Evolutionary conservation across 2,797 vertebrate species (phyloP).

Genomic region (Lophotriccus pileatus): DNA sequence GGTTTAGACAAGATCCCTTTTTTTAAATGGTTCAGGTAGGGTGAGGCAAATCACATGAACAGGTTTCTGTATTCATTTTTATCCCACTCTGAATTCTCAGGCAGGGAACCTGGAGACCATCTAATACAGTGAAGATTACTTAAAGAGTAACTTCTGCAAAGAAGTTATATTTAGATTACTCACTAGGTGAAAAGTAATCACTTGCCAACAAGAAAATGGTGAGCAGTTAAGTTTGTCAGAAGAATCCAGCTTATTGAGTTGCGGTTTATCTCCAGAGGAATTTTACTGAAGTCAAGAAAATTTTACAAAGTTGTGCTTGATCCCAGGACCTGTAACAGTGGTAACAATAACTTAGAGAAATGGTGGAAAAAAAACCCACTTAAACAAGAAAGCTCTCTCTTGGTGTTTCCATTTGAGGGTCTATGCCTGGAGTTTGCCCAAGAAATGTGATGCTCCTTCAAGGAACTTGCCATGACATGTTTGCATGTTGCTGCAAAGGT

Average conservation of each 20-base stretch:
- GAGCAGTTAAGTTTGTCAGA: neutral
- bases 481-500: neutral
- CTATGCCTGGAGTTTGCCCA: neutral
- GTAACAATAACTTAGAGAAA: neutral
- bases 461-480: fast-evolving
- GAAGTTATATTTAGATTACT: neutral
- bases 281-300: neutral
- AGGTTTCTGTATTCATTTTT: neutral
- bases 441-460: neutral
- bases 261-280: neutral
- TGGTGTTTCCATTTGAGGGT: neutral
- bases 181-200: neutral
- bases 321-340: neutral
- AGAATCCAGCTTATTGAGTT: neutral
- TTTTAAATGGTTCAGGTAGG: neutral
- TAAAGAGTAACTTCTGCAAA: neutral
- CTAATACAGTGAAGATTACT: neutral
- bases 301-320: neutral
- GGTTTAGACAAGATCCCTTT: neutral
- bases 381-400: neutral
- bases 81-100: neutral
- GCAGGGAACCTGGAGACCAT: neutral
- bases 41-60: neutral
- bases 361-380: neutral
- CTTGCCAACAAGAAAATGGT: neutral